Base-by-base conservation (phyloP, 2,888 invertebrate genomes). In the Dasypolia templi region DNA sequence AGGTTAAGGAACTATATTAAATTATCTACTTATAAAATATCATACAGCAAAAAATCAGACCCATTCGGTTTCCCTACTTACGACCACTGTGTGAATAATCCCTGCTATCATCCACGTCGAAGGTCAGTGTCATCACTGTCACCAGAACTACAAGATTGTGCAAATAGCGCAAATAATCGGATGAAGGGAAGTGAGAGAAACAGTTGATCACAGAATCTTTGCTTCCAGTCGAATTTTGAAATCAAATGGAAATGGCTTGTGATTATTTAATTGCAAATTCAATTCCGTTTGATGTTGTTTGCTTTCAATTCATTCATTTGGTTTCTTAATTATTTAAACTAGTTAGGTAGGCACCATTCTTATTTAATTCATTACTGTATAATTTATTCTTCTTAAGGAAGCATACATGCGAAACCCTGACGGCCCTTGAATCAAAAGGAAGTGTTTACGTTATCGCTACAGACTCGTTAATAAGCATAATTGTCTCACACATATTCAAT, bases 371-470 rank as follows among this genome's bases (percentile, higher is more conserved):
- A 26, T 46, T 22, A 26, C 17, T 58, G 19, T 35, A 14, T 56
- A 44, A 81, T 49, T 32, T 26, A 59, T 59, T 56, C 35, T 14
- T 26, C 17, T 26, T 46, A 82, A 78, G 82, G 77, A 77, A 82
- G 44, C 55, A n/a, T 5, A 22, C 1, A 46, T 46, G 77, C 82
- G 51, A 78, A 82, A 67, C 56, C 61, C 62, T 42, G 35, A 14
- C 12, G 14, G 77, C 77, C 77, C 77, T 78, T 78, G 82, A 78
- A 66, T 11, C 17, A 14, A 62, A 53, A 78, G 82, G 82, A 77
- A 77, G 82, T 64, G 26, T 76, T 81, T 64, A 65, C 35, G 19
- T 14, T 44, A 9, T 82, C 55, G 2, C 42, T 32, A 77, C 55
- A 56, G 17, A 59, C 29, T 49, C 46, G 46, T 68, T 26, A 58